These are phyloP conservation scores for Platerodrilus igneus DNA, from an alignment of 2,888 invertebrate genomes.

Conservation along the genomic window DNA sequence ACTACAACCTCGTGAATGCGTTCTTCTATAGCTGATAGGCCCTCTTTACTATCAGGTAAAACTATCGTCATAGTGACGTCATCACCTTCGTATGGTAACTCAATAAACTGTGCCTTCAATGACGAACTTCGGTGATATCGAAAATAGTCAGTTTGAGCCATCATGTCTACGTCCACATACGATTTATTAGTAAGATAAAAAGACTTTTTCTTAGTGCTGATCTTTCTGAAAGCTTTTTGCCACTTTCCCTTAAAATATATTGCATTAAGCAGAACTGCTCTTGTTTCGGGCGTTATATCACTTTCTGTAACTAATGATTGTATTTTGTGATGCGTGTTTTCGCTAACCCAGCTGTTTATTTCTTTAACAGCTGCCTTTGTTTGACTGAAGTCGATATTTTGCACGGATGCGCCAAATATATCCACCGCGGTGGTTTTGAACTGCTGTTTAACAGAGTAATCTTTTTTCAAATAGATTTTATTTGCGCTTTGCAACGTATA, in stretches of 20 bases:
- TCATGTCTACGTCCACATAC: conserved; percentile 35
- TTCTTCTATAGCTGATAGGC: conserved; percentile 20
- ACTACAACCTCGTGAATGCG: conserved; percentile 15
- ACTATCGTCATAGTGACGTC: conserved; percentile 28
- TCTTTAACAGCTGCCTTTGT: conserved; percentile 25
- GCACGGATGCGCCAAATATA: conserved; percentile 58
- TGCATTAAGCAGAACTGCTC: conserved; percentile 40
- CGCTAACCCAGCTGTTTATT: conserved; percentile 43
- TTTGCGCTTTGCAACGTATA: conserved; percentile 37
- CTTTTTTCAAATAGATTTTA: conserved; percentile 60
- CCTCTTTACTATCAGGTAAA: conserved; percentile 24
- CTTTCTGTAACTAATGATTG: conserved; percentile 33
- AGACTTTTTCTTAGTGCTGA: conserved; percentile 28
- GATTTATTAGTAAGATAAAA: conserved; percentile 31
- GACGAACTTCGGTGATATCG: conserved; percentile 4
- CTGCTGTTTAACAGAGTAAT: conserved; percentile 52
- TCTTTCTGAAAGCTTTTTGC: conserved; percentile 26
- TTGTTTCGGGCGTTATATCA: conserved; percentile 30
- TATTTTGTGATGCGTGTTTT: conserved; percentile 39
- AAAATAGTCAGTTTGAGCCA: conserved; percentile 24
- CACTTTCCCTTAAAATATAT: conserved; percentile 41
- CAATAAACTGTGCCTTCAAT: conserved; percentile 31
- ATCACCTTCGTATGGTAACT: conserved; percentile 32
- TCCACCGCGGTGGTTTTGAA: conserved; percentile 56
- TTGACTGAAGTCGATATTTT: conserved; percentile 40